These are phyloP conservation scores for Tinamus major DNA, from an alignment of 2,797 vertebrate genomes.

Conservation along the genomic window DNA sequence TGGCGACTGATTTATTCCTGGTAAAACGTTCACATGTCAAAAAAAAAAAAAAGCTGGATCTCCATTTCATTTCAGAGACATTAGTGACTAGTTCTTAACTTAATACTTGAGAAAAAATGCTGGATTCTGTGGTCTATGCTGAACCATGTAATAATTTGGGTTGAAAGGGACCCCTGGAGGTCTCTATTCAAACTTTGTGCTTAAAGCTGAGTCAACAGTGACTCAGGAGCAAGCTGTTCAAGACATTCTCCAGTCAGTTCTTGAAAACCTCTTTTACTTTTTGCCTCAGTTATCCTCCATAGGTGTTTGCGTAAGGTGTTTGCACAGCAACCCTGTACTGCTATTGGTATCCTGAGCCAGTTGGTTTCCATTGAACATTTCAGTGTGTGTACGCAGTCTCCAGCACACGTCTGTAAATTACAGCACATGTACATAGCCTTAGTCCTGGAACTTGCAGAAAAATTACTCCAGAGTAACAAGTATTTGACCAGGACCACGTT, in stretches of 20 bases:
- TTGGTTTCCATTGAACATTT: neutral
- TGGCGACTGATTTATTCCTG: neutral
- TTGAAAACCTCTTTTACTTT: neutral
- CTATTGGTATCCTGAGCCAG: neutral
- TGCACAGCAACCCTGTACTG: neutral
- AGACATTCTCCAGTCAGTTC: neutral
- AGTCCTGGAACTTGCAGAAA: neutral
- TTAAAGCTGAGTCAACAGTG: too few species aligned
- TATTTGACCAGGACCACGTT: neutral
- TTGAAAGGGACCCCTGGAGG: too few species aligned
- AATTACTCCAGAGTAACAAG: neutral
- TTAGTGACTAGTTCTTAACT: too few species aligned
- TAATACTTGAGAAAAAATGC: too few species aligned
- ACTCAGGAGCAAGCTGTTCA: neutral
- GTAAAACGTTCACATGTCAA: too few species aligned
- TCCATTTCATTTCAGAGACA: too few species aligned
- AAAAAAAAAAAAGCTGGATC: too few species aligned
- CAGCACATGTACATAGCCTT: neutral
- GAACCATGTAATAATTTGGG: too few species aligned
- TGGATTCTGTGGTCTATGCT: too few species aligned
- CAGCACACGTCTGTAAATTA: neutral
- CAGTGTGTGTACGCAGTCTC: neutral
- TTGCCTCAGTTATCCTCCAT: too few species aligned
- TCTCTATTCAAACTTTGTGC: too few species aligned
- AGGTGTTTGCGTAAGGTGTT: neutral